Conservation (phyloP, 23 tunicate genomes). For the Styela clava region DNA sequence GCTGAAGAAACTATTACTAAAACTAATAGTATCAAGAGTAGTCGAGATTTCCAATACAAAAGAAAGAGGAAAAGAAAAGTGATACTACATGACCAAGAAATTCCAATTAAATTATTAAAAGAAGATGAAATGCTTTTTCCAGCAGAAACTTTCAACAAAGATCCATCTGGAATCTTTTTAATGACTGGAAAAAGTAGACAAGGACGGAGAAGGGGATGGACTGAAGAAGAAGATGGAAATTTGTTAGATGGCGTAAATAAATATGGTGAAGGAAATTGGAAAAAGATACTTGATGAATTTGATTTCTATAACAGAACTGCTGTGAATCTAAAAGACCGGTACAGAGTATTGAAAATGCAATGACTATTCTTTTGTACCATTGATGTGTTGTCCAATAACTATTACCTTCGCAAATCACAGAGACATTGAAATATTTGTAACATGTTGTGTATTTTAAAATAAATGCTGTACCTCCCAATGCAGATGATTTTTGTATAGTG, state of each 20-base stretch:
- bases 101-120: background rate
- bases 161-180: background rate
- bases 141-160: background rate
- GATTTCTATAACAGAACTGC: conserved; percentile 16
- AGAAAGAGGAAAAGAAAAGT: conserved; percentile 4
- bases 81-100: background rate
- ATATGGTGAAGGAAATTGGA: conserved; percentile 30
- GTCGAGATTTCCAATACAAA: background rate
- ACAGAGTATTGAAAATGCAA: conserved; percentile 7
- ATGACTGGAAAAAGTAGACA: background rate
- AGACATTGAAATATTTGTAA: too few species aligned
- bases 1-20: background rate
- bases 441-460: too few species aligned
- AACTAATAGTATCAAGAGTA: background rate
- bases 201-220: conserved; percentile 14
- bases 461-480: too few species aligned
- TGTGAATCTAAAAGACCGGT: conserved; percentile 14
- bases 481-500: too few species aligned
- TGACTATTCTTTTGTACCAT: background rate
- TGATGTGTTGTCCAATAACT: too few species aligned
- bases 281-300: background rate
- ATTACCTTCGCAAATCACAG: too few species aligned
- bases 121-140: background rate
- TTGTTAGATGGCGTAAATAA: conserved; percentile 11
- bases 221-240: background rate